Base-by-base conservation (phyloP, 1,140 invertebrate genomes). In the Heliconius himera region DNA sequence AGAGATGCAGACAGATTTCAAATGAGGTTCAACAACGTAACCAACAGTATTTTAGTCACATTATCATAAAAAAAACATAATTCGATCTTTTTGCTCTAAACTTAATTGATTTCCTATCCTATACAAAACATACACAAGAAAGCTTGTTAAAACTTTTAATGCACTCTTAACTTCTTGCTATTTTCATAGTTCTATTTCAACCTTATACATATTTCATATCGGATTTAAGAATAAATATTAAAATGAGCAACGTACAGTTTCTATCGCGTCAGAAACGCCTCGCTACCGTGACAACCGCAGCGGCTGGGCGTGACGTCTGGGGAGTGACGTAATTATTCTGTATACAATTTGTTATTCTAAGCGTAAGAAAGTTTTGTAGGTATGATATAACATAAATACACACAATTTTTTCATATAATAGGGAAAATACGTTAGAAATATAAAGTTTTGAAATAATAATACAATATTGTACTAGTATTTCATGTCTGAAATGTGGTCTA, bases 201-300 rank as follows among this genome's bases (percentile, higher is more conserved):
- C 22, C 2, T 66, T 26, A 66, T 66, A 66, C 60, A 66, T 66
- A 66, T 66, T 66, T 66, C 22, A 66, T 66, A 66, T 66, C 22
- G 60, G 60, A 66, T 29, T 66, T 66, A 66, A 66, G 60, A 29
- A 66, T 66, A 66, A 66, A 66, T 66, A 66, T 66, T 66, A 66
- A 66, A 66, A 66, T 66, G 60, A 66, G 60, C 60, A 66, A 29
- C 60, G 60, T 29, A 29, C 60, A 66, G 60, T 66, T 66, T 66
- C 60, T 66, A 66, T 66, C 60, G 60, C 60, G 60, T 66, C 60
- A 66, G 60, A 5, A 66, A 66, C 60, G 60, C 26, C 60, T 66
- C 26, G 60, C 60, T 66, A 1, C 60, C n/a, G 60, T 66, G 60
- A 66, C 60, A 66, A 66, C 60, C 60, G 60, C 60, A 66, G 26